Evolutionary conservation across 2,888 invertebrate species (phyloP).

Genomic region (Perizoma affinitatum): DNA sequence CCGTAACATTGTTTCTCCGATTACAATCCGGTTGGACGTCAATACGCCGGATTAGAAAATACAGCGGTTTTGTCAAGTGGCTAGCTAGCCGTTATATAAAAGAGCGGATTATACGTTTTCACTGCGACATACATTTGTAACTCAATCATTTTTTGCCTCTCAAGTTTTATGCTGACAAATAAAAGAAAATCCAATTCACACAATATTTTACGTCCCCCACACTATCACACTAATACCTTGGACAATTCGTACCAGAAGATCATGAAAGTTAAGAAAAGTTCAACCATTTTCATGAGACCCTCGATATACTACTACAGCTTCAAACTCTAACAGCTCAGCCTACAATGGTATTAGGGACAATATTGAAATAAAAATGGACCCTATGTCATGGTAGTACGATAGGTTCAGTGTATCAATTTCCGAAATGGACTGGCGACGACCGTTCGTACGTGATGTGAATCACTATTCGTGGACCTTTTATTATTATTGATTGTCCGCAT

Average conservation of each 20-base stretch:
- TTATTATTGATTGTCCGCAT: constrained; percentile 74
- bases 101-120: too few species aligned
- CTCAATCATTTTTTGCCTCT: constrained; percentile 8
- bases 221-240: constrained; percentile 64
- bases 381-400: constrained; percentile 46
- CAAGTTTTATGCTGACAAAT: constrained; percentile 33
- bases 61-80: too few species aligned
- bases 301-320: constrained; percentile 2
- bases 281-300: constrained; percentile 40
- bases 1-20: too few species aligned
- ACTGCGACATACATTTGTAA: too few species aligned
- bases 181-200: constrained; percentile 45
- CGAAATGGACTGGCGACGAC: constrained; percentile 75
- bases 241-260: constrained; percentile 75
- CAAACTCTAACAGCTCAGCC: constrained; percentile 44
- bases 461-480: constrained; percentile 68
- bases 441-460: constrained; percentile 75
- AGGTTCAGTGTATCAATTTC: constrained; percentile 75
- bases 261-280: constrained; percentile 58
- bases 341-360: constrained; percentile 46
- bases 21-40: too few species aligned
- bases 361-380: constrained; percentile 43
- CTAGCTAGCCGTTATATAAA: too few species aligned
- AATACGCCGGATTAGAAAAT: too few species aligned
- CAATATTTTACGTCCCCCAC: constrained; percentile 54